Evolutionary conservation across 2,113 vertebrate genomes (phyloP).

Genomic region (Phrynocephalus versicolor): DNA sequence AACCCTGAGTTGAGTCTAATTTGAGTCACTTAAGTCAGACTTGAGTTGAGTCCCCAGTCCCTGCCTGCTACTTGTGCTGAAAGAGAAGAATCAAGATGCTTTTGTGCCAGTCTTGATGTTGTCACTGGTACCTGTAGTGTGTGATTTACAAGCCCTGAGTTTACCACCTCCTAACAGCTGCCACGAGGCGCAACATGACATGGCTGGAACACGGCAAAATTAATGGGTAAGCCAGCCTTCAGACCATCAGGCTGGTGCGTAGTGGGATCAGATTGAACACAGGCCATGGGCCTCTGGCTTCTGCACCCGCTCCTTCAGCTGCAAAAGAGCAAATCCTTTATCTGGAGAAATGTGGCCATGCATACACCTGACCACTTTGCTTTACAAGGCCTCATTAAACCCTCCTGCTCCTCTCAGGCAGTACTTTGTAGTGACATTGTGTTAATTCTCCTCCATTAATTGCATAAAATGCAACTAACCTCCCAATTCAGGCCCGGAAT

Average conservation of each 20-base stretch:
- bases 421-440: background rate
- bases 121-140: too few species aligned
- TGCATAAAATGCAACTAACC: slow-evolving; percentile 29
- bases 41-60: too few species aligned
- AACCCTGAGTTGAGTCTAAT: too few species aligned
- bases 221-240: background rate
- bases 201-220: background rate
- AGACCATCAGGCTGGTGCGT: background rate
- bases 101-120: too few species aligned
- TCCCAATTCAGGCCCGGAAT: slow-evolving; percentile 31
- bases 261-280: too few species aligned
- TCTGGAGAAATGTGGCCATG: background rate
- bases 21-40: too few species aligned
- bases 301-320: accelerated
- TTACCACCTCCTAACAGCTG: too few species aligned
- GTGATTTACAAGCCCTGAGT: too few species aligned
- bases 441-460: slow-evolving; percentile 20
- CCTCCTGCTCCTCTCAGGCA: background rate
- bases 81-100: too few species aligned
- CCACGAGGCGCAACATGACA: too few species aligned
- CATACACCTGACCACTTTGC: background rate
- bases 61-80: too few species aligned
- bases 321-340: background rate
- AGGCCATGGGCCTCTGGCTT: background rate
- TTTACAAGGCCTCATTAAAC: slow-evolving; percentile 9